Evolutionary conservation across 2,888 invertebrate genomes (phyloP).

Genomic region (Trichogramma evanescens): DNA sequence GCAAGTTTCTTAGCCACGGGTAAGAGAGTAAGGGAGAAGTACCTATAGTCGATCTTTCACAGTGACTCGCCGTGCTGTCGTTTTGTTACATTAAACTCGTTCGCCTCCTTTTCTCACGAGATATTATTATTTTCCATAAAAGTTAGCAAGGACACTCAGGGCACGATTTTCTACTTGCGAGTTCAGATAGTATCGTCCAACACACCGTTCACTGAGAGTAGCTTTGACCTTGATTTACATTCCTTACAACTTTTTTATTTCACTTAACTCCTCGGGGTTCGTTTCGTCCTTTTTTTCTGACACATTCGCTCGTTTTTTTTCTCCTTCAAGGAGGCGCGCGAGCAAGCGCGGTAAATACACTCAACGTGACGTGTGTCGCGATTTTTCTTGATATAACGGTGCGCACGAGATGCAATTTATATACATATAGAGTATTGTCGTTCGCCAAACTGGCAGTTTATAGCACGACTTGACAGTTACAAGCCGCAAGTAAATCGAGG

Average conservation of each 20-base stretch:
- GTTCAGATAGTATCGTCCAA: conserved; percentile 1
- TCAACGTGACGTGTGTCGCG: too few species aligned
- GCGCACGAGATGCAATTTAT: too few species aligned
- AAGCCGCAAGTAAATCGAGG: too few species aligned
- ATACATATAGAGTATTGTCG: too few species aligned
- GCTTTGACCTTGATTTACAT: conserved; percentile 11
- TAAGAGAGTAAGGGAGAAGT: too few species aligned
- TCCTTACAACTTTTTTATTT: background rate
- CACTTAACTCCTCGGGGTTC: background rate
- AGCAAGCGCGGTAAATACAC: too few species aligned
- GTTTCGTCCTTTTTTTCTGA: too few species aligned
- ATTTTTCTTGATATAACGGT: too few species aligned
- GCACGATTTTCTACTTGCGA: background rate
- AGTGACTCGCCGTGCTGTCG: background rate
- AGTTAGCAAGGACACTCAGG: background rate
- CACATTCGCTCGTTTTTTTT: too few species aligned
- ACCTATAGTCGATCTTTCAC: background rate
- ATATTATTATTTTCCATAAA: background rate
- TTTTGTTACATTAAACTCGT: conserved; percentile 1
- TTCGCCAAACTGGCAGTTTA: too few species aligned
- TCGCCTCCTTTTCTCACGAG: conserved; percentile 13
- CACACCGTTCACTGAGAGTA: background rate
- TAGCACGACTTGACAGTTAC: too few species aligned
- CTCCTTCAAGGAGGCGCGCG: too few species aligned
- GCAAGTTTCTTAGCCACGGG: background rate